Evolutionary conservation across 2,797 vertebrate species (phyloP), one percentile per base, ranked within the genome.

Genomic region (Lithobates pipiens): DNA sequence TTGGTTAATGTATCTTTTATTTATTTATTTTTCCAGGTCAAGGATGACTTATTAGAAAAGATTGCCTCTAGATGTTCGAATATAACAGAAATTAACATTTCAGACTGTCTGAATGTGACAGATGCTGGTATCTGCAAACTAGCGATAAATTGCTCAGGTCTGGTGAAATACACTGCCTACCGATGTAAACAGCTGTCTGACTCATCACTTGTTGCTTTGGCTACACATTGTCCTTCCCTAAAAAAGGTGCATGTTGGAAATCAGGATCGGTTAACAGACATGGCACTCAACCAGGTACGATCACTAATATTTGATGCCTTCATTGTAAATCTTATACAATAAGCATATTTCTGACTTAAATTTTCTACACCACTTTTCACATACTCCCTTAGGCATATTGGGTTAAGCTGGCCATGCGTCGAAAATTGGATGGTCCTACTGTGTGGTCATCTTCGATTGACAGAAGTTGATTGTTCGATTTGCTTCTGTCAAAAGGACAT

Each of bases 241-340:
- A 96, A 97, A 89, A 99, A 99, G 90, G 95, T 99, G n/a, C 98
- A 99, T 16, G 97, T 99, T 32, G 97, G 98, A 85, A 99, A 99
- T 93, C 98, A 99, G 92, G 98, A 99, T 95, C 97, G 97, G 88
- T 95, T 99, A 25, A 98, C 97, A 0, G 98, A 99, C 89, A 93
- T 95, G 86, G 96, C 97, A 39, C 94, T 99, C 5, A 98, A 96
- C 91, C 96, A 98, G 97, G 98, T 99, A 92, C 90, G 27, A 65
- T 15, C 42, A 39, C 8, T 44, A 16, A 23, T 61, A 61, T 61
- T 8, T 61, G 54, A 61, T 61, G 5, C 54, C 15, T 21, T 16
- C 1, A 61, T 8, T 61, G 18, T 23, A 61, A 61, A 61, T 5
- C 16, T 18, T 23, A n/a, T 54, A 54, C 15, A 18, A 18, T 18